A percentile compares a stretch with the other conserved stretches of the same genome.
Evolutionary conservation across 2,797 vertebrate species (phyloP).

Genomic region (Pipistrellus pygmaeus): DNA sequence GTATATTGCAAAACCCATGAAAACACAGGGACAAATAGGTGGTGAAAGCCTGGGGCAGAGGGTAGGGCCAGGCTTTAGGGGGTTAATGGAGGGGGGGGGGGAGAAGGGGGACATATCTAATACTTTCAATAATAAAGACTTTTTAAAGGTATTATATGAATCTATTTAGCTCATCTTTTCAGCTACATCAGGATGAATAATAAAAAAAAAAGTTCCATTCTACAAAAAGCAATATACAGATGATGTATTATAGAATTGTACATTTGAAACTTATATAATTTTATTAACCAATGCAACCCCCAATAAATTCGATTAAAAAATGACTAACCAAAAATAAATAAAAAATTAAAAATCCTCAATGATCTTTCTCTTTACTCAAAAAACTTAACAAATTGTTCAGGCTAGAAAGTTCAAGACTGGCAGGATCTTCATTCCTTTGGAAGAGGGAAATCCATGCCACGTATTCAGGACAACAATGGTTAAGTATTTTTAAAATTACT

Average conservation of each 20-base stretch:
- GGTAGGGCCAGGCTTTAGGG: no score
- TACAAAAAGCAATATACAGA: conserved; percentile 14
- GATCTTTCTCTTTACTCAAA: conserved; percentile 18
- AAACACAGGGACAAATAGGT: no score
- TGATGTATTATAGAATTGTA: neutral
- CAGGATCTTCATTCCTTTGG: conserved; percentile 31
- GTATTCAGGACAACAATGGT: conserved; percentile 36
- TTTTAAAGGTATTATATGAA: neutral
- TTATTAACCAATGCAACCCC: neutral
- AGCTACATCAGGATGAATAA: conserved; percentile 17
- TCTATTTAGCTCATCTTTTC: conserved; percentile 35
- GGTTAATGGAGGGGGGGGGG: no score
- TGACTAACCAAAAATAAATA: neutral
- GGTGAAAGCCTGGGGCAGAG: no score
- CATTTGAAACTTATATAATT: neutral
- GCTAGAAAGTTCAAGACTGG: conserved; percentile 55
- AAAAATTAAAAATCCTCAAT: neutral
- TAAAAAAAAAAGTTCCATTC: conserved; percentile 72
- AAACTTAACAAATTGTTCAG: conserved; percentile 58
- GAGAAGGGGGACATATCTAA: no score
- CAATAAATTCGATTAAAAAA: neutral
- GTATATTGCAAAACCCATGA: no score
- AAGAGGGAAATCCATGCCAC: conserved; percentile 57
- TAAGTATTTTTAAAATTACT: conserved; percentile 19
- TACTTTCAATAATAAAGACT: no score